Conservation (phyloP, 2,113 vertebrate genomes). For the Diglossa brunneiventris region DNA sequence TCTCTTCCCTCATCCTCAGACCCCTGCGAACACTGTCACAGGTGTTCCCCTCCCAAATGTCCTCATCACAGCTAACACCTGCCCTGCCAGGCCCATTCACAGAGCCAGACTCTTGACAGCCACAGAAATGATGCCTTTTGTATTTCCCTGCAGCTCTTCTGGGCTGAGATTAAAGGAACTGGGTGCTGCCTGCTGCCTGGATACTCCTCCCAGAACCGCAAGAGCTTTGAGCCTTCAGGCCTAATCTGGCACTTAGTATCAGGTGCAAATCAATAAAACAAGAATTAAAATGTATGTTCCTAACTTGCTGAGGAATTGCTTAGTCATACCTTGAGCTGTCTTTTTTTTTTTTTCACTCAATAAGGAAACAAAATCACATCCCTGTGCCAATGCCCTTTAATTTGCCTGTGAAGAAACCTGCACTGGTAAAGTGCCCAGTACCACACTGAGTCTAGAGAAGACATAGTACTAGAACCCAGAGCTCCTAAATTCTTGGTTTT, state of each 20-base stretch:
- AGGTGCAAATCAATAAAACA: not conserved
- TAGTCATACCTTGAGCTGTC: not conserved
- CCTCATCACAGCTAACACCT: accelerated
- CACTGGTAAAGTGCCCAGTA: not conserved
- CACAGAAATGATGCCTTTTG: not conserved
- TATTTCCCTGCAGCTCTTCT: not conserved
- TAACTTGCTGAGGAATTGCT: not conserved
- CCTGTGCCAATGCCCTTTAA: not conserved
- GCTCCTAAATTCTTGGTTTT: not conserved
- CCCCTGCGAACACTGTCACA: too few species aligned
- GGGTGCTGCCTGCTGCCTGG: not conserved
- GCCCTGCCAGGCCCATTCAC: not conserved
- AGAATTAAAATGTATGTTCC: not conserved
- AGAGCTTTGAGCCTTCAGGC: not conserved
- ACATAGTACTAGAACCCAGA: not conserved
- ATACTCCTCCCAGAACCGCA: not conserved
- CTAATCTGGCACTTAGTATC: not conserved
- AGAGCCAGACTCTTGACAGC: not conserved
- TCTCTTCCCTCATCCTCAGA: too few species aligned
- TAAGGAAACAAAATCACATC: not conserved
- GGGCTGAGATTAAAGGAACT: not conserved
- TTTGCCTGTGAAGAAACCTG: not conserved
- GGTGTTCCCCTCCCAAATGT: not conserved
- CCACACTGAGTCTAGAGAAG: not conserved
- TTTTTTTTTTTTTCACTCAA: not conserved